Evolutionary conservation across 2,113 vertebrate genomes (phyloP).

Genomic region (Craseonycteris thonglongyai): DNA sequence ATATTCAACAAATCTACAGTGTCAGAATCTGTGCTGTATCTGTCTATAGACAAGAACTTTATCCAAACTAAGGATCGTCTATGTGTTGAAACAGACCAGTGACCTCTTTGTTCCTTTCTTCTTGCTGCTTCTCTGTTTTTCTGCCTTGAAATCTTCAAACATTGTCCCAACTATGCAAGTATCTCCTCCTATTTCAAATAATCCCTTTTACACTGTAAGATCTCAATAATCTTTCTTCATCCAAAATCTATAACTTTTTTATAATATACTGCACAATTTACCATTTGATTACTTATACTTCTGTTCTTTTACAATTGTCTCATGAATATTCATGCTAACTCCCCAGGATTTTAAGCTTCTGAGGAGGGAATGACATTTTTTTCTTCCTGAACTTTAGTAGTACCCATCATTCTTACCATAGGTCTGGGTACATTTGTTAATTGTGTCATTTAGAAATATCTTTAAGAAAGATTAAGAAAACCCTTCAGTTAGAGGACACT

Average conservation of each 20-base stretch:
- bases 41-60: background rate
- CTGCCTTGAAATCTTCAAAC: background rate
- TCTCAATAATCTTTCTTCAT: background rate
- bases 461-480: background rate
- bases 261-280: background rate
- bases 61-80: background rate
- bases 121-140: background rate
- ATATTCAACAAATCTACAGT: background rate
- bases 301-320: background rate
- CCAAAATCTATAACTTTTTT: background rate
- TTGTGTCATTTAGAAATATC: background rate
- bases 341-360: background rate
- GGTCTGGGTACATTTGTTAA: background rate
- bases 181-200: background rate
- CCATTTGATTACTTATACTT: background rate
- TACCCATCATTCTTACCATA: background rate
- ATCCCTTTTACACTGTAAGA: background rate
- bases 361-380: background rate
- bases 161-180: background rate
- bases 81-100: background rate
- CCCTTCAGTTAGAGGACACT: background rate
- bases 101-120: background rate
- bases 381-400: background rate
- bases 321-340: background rate
- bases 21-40: background rate